Conservation (phyloP, 1,140 invertebrate genomes). For the Hydropsyche tenuis region DNA sequence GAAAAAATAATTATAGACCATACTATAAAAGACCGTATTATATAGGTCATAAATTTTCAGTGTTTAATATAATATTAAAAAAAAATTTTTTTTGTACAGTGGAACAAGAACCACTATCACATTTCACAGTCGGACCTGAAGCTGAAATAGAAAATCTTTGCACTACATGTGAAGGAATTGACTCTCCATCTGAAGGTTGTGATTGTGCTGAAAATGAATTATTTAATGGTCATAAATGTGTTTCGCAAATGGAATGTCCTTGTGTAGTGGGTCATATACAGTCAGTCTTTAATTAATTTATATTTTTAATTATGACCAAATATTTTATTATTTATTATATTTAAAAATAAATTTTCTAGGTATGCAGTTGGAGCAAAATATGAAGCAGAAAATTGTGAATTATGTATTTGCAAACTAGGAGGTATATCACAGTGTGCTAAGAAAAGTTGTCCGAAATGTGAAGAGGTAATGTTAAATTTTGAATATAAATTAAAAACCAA, state of each 20-base stretch:
- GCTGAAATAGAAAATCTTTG: constrained; percentile 50
- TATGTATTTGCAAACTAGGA: constrained; percentile 78
- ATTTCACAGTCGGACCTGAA: constrained; percentile 38
- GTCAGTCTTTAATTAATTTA: constrained; percentile 58
- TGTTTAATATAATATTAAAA: no score
- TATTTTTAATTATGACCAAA: constrained; percentile 24
- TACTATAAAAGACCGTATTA: no score
- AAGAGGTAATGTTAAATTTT: constrained; percentile 53
- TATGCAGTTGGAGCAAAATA: constrained; percentile 74
- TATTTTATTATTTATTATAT: neutral
- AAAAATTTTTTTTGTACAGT: constrained; percentile 25
- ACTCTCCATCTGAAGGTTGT: constrained; percentile 55
- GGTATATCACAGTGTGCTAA: constrained; percentile 71
- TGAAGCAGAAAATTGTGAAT: constrained; percentile 73
- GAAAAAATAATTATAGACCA: no score
- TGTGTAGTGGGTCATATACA: constrained; percentile 73
- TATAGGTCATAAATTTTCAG: constrained; percentile 58
- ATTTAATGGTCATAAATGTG: constrained; percentile 79
- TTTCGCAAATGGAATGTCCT: constrained; percentile 72
- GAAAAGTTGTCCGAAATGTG: constrained; percentile 72
- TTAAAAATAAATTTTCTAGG: constrained; percentile 58
- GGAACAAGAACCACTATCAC: constrained; percentile 9
- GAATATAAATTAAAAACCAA: constrained; percentile 7
- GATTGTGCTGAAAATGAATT: constrained; percentile 60
- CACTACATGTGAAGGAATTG: constrained; percentile 60